Conservation (phyloP, 2,888 invertebrate species). For the Nesidiocoris tenuis region DNA sequence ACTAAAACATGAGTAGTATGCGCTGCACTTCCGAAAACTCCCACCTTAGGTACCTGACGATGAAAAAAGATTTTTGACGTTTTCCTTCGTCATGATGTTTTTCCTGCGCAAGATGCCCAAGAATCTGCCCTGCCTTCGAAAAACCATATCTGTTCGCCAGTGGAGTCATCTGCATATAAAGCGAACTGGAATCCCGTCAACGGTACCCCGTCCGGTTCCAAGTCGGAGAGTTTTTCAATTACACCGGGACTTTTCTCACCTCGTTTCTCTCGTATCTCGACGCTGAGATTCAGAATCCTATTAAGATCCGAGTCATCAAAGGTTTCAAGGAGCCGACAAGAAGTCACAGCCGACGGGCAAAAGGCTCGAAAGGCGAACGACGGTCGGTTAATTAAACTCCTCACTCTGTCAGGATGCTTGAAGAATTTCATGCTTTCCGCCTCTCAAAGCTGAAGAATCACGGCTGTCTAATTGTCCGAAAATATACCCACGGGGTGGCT, state of each 20-base stretch:
- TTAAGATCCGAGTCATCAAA: neutral
- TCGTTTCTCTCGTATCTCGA: neutral
- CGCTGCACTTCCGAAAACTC: too few species aligned
- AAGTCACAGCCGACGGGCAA: neutral
- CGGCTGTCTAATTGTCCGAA: too few species aligned
- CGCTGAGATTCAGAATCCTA: neutral
- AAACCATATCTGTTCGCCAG: too few species aligned
- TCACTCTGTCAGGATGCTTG: neutral
- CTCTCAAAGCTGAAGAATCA: neutral
- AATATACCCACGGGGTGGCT: too few species aligned
- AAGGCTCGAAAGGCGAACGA: too few species aligned
- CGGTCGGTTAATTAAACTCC: neutral
- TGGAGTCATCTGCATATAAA: neutral
- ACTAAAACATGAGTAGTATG: too few species aligned
- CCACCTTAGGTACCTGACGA: too few species aligned
- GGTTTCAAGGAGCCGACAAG: neutral
- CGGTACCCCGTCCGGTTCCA: neutral
- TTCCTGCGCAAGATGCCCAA: too few species aligned
- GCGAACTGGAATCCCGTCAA: too few species aligned
- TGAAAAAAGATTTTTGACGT: too few species aligned
- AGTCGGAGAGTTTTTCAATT: neutral
- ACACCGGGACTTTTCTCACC: neutral
- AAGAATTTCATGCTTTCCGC: neutral
- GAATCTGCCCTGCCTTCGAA: too few species aligned
- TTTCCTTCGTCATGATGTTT: too few species aligned